These are phyloP conservation scores for Pseudomyrmex cubaensis DNA, from an alignment of 1,140 invertebrate species.

Conservation along the genomic window DNA sequence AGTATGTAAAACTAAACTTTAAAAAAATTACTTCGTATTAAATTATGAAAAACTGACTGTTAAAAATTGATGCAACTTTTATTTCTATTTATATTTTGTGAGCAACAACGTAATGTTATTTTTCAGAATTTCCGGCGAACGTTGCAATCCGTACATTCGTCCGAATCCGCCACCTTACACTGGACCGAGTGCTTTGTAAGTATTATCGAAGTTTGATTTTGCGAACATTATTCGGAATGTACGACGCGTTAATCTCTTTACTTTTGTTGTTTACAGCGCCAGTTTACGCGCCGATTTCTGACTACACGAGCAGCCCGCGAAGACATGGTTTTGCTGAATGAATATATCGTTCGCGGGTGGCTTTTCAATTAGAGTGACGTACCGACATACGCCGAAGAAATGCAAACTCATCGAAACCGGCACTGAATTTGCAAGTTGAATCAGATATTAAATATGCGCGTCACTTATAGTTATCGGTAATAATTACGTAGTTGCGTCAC, in stretches of 20 bases:
- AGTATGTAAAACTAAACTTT: not conserved
- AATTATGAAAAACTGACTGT: not conserved
- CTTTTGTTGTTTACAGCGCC: slow-evolving; percentile 68
- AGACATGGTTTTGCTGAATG: slow-evolving; percentile 84
- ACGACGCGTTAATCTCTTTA: not conserved
- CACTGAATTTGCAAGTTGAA: slow-evolving; percentile 67
- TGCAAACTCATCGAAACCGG: slow-evolving; percentile 77
- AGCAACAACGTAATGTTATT: not conserved
- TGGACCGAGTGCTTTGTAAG: slow-evolving; percentile 81
- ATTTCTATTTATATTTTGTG: not conserved
- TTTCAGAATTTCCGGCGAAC: slow-evolving; percentile 76
- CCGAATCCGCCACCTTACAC: slow-evolving; percentile 83
- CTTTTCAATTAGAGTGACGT: slow-evolving; percentile 13
- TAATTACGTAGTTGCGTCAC: slow-evolving; percentile 30
- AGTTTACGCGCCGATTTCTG: slow-evolving; percentile 81
- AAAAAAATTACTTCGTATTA: not conserved
- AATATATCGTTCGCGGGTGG: slow-evolving; percentile 42
- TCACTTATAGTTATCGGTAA: slow-evolving; percentile 32
- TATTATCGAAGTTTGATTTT: slow-evolving; percentile 37
- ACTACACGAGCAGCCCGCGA: slow-evolving; percentile 84
- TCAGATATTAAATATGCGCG: slow-evolving; percentile 37
- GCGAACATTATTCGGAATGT: not conserved
- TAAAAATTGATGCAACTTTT: not conserved
- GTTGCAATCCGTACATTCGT: slow-evolving; percentile 81
- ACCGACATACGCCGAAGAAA: slow-evolving; percentile 1